phyloP scores from a whole-genome alignment of 2,113 vertebrate genomes.

The Gavia stellata region DNA sequence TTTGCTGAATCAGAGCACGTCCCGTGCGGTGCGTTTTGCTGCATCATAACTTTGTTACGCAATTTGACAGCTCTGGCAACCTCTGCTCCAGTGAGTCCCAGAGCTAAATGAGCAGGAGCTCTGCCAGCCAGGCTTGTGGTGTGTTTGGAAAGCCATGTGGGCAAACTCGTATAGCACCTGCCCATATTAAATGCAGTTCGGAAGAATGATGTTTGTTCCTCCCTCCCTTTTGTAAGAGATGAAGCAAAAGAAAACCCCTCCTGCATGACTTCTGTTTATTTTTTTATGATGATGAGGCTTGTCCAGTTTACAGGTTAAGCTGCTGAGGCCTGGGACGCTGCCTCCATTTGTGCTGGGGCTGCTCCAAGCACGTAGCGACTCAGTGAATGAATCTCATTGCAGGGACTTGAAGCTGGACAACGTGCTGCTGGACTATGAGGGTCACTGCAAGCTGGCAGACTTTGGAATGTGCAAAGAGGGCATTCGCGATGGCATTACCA shows the following conservation, averaged over 20 bases:
- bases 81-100: constrained; percentile 20
- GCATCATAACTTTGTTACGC: not conserved
- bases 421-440: constrained; percentile 90
- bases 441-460: constrained; percentile 97
- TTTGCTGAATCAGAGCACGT: not conserved
- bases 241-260: not conserved
- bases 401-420: constrained; percentile 98
- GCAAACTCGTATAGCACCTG: not conserved
- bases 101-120: not conserved
- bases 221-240: not conserved
- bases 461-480: constrained; percentile 99
- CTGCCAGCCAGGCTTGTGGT: not conserved
- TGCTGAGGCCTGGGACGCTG: not conserved
- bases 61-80: constrained; percentile 20
- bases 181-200: not conserved
- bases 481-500: constrained; percentile 84
- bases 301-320: not conserved
- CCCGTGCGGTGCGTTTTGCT: not conserved
- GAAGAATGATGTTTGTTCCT: not conserved
- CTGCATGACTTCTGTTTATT: not conserved
- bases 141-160: not conserved
- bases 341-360: not conserved
- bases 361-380: not conserved
- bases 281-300: not conserved
- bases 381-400: not conserved